A percentile compares a stretch with the other conserved stretches of the same genome.
phyloP scores from a whole-genome alignment of 1,140 invertebrate species.

The Pteromalus puparum region DNA sequence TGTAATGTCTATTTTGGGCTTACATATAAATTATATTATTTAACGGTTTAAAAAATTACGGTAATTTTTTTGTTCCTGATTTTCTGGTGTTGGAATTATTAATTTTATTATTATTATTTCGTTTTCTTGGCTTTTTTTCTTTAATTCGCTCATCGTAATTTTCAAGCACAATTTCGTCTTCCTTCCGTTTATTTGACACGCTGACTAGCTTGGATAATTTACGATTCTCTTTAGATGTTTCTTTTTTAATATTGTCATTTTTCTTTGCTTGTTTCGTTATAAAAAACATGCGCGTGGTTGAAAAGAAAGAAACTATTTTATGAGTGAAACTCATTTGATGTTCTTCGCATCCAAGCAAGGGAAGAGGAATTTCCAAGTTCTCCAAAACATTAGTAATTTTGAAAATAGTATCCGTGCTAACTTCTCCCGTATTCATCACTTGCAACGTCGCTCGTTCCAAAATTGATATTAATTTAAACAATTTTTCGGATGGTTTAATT shows the following conservation, averaged over 20 bases:
- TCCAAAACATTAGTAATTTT: not conserved
- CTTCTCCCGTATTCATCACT: not conserved
- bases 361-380: not conserved
- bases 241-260: conserved; percentile 10
- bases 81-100: too few relatives aligned
- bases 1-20: too few relatives aligned
- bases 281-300: not conserved
- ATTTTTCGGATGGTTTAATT: not conserved
- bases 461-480: conserved; percentile 11
- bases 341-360: not conserved
- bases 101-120: too few relatives aligned
- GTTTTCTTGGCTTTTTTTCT: too few relatives aligned
- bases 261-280: conserved; percentile 8
- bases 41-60: too few relatives aligned
- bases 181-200: too few relatives aligned
- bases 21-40: too few relatives aligned
- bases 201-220: too few relatives aligned
- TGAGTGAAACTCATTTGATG: conserved; percentile 1
- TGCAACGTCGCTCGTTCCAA: conserved; percentile 20
- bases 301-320: conserved; percentile 1
- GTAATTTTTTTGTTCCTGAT: too few relatives aligned
- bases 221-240: not conserved
- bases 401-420: not conserved
- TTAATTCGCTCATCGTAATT: too few relatives aligned
- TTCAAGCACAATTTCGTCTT: too few relatives aligned